Evolutionary conservation across 2,888 invertebrate species (phyloP).

Genomic region (Agrochola circellaris): DNA sequence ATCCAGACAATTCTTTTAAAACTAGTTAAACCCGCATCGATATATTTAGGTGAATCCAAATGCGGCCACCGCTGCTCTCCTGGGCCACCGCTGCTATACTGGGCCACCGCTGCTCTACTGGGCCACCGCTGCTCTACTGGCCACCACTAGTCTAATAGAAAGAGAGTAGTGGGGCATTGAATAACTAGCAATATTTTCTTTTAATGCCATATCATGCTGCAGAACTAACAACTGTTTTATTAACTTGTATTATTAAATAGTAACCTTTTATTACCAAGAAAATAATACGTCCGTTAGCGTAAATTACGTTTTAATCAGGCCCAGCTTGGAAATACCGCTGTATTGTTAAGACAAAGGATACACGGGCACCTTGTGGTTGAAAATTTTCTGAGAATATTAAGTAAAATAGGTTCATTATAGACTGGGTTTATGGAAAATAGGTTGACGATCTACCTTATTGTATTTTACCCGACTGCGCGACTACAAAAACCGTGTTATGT

Average conservation of each 20-base stretch:
- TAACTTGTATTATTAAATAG: constrained; percentile 39
- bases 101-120: no score
- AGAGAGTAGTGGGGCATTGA: no score
- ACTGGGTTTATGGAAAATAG: not conserved
- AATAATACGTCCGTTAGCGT: constrained; percentile 30
- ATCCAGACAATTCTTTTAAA: no score
- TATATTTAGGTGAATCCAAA: no score
- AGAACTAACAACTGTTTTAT: constrained; percentile 20
- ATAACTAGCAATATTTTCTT: not conserved
- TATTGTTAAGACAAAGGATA: not conserved
- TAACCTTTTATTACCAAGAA: constrained; percentile 38
- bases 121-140: no score
- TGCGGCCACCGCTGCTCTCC: no score
- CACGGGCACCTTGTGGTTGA: not conserved
- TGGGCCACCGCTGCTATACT: no score
- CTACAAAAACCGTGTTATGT: no score
- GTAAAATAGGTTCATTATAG: no score
- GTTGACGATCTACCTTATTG: not conserved
- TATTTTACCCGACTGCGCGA: no score
- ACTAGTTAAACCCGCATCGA: no score
- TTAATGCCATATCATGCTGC: constrained; percentile 11
- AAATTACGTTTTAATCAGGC: constrained; percentile 44
- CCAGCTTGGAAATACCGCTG: constrained; percentile 14
- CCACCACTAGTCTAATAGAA: no score
- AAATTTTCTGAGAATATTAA: not conserved